Evolutionary conservation across 2,797 vertebrate genomes (phyloP).

Genomic region (Todus mexicanus): DNA sequence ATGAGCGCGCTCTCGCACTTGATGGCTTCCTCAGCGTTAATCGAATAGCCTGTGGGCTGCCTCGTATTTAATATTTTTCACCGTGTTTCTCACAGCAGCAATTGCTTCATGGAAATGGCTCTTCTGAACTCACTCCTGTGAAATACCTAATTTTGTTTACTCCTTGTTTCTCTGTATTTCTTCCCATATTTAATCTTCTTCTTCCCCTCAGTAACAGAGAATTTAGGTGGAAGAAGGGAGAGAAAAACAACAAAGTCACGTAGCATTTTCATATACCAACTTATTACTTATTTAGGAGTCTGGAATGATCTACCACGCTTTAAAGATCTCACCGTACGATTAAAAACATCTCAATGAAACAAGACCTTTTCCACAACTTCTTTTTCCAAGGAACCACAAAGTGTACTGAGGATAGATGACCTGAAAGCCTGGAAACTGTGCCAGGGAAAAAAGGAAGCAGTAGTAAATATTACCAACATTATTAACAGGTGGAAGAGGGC

Average conservation of each 20-base stretch:
- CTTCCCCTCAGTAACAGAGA: not conserved
- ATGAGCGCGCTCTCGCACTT: not conserved
- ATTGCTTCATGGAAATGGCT: not conserved
- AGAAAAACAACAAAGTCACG: not conserved
- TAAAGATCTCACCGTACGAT: not conserved
- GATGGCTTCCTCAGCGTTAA: not conserved
- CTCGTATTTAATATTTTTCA: not conserved
- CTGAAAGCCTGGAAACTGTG: not conserved
- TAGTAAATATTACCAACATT: not conserved
- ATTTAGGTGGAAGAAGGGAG: rapidly evolving
- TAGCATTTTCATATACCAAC: not conserved
- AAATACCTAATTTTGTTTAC: not conserved
- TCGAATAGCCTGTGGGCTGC: not conserved
- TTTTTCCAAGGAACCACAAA: not conserved
- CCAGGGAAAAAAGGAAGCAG: not conserved
- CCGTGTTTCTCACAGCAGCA: not conserved
- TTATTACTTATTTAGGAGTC: not conserved
- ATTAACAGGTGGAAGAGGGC: not conserved
- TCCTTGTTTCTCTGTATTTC: not conserved
- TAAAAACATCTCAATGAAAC: not conserved
- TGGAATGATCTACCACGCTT: not conserved
- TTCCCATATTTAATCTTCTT: not conserved
- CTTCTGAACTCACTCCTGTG: not conserved
- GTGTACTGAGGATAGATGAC: not conserved
- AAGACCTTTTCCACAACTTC: not conserved